Evolutionary conservation across 2,888 invertebrate species (phyloP).

Genomic region (Crossocerus cetratus): DNA sequence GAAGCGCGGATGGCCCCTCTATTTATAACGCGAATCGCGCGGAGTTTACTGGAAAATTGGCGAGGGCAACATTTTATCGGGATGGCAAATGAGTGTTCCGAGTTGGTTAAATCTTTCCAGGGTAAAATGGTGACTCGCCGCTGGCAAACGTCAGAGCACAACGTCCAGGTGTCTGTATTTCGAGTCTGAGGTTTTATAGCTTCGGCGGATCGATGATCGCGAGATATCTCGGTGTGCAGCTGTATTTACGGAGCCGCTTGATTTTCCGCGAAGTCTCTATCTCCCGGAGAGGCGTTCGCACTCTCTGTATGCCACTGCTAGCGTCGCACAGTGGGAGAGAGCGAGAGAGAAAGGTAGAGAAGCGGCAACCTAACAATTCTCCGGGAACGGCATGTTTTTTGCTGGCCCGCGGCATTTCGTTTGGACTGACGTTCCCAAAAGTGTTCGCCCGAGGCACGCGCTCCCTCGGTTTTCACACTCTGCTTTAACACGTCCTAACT

Average conservation of each 20-base stretch:
- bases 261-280: slow-evolving; percentile 9
- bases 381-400: slow-evolving; percentile 29
- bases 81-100: too few species aligned
- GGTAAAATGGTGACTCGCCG: too few species aligned
- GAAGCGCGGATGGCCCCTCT: too few species aligned
- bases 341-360: neutral
- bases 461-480: slow-evolving; percentile 57
- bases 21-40: too few species aligned
- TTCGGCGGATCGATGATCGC: neutral
- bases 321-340: neutral
- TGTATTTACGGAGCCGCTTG: neutral
- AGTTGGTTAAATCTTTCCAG: too few species aligned
- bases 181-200: too few species aligned
- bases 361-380: slow-evolving; percentile 29
- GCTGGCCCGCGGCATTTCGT: slow-evolving; percentile 39
- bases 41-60: too few species aligned
- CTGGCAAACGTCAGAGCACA: too few species aligned
- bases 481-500: slow-evolving; percentile 50
- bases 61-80: too few species aligned
- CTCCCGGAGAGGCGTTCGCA: slow-evolving; percentile 14
- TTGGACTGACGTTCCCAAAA: slow-evolving; percentile 47
- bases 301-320: too few species aligned
- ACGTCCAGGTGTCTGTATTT: too few species aligned
- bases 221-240: neutral
- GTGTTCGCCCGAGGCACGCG: slow-evolving; percentile 52